Evolutionary conservation across 2,113 vertebrate species (phyloP).

Genomic region (Cebidichthys violaceus): DNA sequence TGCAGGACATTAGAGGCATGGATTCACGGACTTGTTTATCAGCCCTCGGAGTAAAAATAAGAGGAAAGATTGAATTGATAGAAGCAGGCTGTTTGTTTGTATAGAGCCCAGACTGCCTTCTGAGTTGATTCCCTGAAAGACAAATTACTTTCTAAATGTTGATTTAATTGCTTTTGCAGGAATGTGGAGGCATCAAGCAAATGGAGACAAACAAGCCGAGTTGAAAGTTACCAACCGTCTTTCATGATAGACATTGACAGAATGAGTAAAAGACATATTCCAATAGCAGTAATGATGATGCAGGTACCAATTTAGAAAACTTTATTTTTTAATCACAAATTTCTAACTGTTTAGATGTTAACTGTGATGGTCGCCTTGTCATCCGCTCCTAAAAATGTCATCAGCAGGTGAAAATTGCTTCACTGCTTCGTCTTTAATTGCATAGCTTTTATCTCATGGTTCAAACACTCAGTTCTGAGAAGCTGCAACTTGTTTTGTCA

Average conservation of each 20-base stretch:
- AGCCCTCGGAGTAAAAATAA: constrained; percentile 3
- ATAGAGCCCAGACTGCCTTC: neutral
- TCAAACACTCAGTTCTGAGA: neutral
- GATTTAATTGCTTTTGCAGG: neutral
- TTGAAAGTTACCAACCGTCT: neutral
- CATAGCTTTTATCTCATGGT: neutral
- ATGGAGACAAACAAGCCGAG: neutral
- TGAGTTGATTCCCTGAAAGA: neutral
- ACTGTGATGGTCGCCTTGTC: neutral
- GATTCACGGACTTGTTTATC: constrained; percentile 1
- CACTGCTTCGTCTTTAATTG: neutral
- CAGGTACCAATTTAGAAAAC: neutral
- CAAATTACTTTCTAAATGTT: neutral
- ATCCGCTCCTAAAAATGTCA: neutral
- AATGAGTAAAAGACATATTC: neutral
- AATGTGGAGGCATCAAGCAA: neutral
- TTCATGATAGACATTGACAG: neutral
- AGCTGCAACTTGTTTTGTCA: neutral
- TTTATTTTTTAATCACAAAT: neutral
- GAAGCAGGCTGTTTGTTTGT: neutral
- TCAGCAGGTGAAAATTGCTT: neutral
- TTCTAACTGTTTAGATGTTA: neutral
- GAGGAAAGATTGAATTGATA: neutral
- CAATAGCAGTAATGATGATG: neutral
- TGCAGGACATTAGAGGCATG: neutral